A percentile compares a stretch with the other conserved stretches of the same genome.
These are phyloP conservation scores for Chymomyza costata DNA, from an alignment of 1,140 invertebrate species.

Conservation along the genomic window DNA sequence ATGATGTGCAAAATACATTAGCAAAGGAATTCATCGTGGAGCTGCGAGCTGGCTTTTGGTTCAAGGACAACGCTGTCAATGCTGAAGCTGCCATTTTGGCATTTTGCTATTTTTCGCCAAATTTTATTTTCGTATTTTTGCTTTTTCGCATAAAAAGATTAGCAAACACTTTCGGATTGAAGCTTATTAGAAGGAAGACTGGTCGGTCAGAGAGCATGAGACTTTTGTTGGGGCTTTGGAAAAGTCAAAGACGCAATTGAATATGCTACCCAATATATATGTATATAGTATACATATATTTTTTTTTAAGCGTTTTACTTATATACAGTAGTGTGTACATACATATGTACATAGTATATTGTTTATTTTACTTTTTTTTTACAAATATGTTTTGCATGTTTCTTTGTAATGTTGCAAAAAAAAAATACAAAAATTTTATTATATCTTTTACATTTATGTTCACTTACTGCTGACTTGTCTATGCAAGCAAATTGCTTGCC, in stretches of 20 bases:
- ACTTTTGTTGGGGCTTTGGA: no score
- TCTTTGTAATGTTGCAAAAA: no score
- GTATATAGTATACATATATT: no score
- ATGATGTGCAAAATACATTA: constrained; percentile 39
- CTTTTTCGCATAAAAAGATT: constrained; percentile 36
- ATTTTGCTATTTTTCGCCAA: constrained; percentile 12
- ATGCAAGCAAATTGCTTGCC: constrained; percentile 37
- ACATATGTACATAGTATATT: no score
- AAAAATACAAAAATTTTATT: no score
- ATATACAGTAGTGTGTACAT: no score
- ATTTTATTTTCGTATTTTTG: not conserved
- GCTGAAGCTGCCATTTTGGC: constrained; percentile 6
- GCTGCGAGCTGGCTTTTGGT: constrained; percentile 5
- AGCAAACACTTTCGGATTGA: constrained; percentile 42
- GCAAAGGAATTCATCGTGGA: constrained; percentile 30
- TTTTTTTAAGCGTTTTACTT: no score
- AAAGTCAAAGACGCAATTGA: no score
- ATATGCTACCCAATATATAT: no score
- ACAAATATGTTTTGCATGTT: no score
- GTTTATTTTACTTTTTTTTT: no score
- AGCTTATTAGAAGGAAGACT: constrained; percentile 37
- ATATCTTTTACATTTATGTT: no score
- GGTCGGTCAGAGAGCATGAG: not conserved
- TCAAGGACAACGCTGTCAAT: constrained; percentile 25
- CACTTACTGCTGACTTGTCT: not conserved